phyloP scores from a whole-genome alignment of 1,140 invertebrate genomes.

The Brachionus manjavacas region DNA sequence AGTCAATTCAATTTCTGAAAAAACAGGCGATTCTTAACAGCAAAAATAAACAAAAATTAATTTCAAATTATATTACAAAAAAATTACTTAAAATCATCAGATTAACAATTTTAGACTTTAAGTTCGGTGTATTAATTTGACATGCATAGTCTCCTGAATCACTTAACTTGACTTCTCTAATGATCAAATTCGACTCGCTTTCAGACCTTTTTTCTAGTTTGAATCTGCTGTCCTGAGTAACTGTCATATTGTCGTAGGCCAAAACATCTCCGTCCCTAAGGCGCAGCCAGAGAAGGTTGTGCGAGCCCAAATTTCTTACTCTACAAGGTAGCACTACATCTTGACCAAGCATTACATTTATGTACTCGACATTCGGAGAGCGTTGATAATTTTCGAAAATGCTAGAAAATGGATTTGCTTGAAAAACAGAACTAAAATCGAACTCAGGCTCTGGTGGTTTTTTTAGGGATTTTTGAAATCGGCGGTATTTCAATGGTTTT shows the following conservation, averaged over 20 bases:
- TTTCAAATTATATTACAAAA: background rate
- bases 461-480: background rate
- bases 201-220: background rate
- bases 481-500: background rate
- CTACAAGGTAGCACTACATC: background rate
- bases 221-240: constrained; percentile 11
- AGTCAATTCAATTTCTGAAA: constrained; percentile 25
- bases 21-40: constrained; percentile 13
- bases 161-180: background rate
- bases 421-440: background rate
- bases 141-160: constrained; percentile 39
- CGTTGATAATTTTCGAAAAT: background rate
- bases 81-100: constrained; percentile 31
- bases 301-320: background rate
- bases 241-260: constrained; percentile 18
- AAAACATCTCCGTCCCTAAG: constrained; percentile 33
- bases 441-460: background rate
- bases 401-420: background rate
- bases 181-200: constrained; percentile 15
- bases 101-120: constrained; percentile 38
- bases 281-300: constrained; percentile 25
- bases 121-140: constrained; percentile 25
- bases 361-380: background rate
- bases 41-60: background rate
- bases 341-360: constrained; percentile 3